Evolutionary conservation across 2,888 invertebrate species (phyloP), one percentile per base, ranked within the genome.

Genomic region (Perithous albicinctus): DNA sequence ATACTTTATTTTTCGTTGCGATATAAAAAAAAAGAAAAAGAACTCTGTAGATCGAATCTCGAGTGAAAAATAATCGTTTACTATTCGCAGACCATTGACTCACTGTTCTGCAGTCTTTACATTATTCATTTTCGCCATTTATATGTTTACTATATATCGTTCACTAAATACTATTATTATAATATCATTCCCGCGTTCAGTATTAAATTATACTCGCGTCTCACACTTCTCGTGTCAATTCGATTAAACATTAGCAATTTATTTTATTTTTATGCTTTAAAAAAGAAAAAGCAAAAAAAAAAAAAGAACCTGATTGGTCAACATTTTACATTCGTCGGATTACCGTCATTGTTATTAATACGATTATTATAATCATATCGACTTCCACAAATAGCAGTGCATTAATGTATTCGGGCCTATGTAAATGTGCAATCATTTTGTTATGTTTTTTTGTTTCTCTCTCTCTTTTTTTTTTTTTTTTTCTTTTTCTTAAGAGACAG

Each of bases 141-240:
- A 72, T 63, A 67, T 64, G 72, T 67, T 80, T 80, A 80, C 63
- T 54, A 20, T 66, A 73, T 54, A 70, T 72, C 43, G 69, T 56
- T 74, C 51, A 26, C 61, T n/a, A n/a, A 74, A 41, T 43, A 56
- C 20, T 74, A 74, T 69, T 78, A 70, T 69, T 75, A 43, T 78
- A 59, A 70, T 78, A 82, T 82, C 81, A 82, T 82, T 82, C 81
- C 81, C 81, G 69, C 78, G 78, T 82, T 75, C 81, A 82, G 81
- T 82, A 82, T 82, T 82, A 78, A 82, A 78, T 82, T 69, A 70
- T 48, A 69, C 74, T 74, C 63, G 67, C 73, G 63, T 81, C 69
- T 73, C 78, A 32, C 54, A 32, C 54, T 77, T 70, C 54, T 73
- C 43, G 73, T 29, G 67, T 78, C 38, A 56, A 73, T 73, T 61